Base-by-base conservation (phyloP, 2,113 vertebrate species). In the Phalacrocorax pelagicus region DNA sequence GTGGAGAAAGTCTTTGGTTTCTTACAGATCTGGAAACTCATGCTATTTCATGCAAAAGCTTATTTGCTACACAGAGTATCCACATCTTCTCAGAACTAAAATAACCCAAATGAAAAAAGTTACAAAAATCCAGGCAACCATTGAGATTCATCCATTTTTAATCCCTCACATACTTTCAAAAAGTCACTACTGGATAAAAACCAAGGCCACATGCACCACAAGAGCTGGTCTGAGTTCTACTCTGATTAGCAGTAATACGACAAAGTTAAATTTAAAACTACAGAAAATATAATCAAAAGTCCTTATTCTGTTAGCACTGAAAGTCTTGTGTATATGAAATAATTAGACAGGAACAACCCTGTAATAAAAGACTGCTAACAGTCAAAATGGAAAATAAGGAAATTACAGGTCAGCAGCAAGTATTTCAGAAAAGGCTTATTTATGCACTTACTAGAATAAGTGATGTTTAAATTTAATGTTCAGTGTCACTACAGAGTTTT, bases 81-180 rank as follows among this genome's bases (percentile, higher is more conserved):
- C 24, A 63, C 52, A 94, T 90, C 81, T 91, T 91, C 83, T 88
- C 93, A 81, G 38, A 85, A 95, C 32, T 90, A 94, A 96, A 97
- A 49, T 34, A 92, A 80, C 18, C 3, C 5, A n/a, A 69, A 86
- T 30, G 17, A 40, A 73, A 87, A 96, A 91, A 78, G 49, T 86
- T 89, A 51, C 18, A 69, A 29, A 93, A 66, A 61, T 94, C 46
- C 84, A 82, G 34, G 71, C 70, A 95, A 96, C 78, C 93, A 94
- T 78, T 74, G 81, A 91, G 40, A 97, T 92, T 95, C 34, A 21
- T 86, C 74, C 46, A 79, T 91, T 88, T 88, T 93, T 38, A 96
- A 86, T 92, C 67, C 17, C 7, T 86, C 95, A 74, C 69, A 69
- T 89, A 92, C 66, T 95, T 96, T 95, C 61, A 97, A 9, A 73